A percentile compares a stretch with the other conserved stretches of the same genome.
Conservation (phyloP, 2,113 vertebrate species). For the Setophaga petechia region DNA sequence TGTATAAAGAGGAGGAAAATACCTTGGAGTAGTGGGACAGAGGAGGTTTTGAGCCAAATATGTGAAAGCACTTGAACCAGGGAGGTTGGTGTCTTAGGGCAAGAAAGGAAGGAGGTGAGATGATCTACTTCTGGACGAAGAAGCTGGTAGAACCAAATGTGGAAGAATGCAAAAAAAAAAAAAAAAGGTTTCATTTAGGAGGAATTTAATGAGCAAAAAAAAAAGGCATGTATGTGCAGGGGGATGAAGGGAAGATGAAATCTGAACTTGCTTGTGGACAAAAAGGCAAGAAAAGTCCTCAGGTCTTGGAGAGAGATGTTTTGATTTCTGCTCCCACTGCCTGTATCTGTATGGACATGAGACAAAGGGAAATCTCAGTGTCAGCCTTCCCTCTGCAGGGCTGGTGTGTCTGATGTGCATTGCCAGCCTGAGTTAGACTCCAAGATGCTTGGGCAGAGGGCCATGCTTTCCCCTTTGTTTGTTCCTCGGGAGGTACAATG, state of each 20-base stretch:
- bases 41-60: not conserved
- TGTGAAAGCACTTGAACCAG: not conserved
- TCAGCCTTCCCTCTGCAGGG: not conserved
- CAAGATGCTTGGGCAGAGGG: conserved; percentile 15
- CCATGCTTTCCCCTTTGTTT: conserved; percentile 24
- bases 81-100: not conserved
- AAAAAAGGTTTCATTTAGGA: not conserved
- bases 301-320: not conserved
- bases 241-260: not conserved
- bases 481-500: not conserved
- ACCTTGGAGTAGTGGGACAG: not conserved
- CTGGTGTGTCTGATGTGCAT: not conserved
- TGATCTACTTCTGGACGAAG: not conserved
- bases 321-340: not conserved
- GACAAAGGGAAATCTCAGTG: not conserved
- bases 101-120: not conserved
- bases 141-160: not conserved
- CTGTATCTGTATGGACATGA: not conserved
- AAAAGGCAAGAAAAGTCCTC: not conserved
- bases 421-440: conserved; percentile 2
- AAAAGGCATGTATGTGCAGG: not conserved
- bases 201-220: not conserved
- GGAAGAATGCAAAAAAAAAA: not conserved
- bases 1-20: not conserved
- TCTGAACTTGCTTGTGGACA: not conserved